Evolutionary conservation across 2,113 vertebrate genomes (phyloP).

Genomic region (Sinocyclocheilus grahami): DNA sequence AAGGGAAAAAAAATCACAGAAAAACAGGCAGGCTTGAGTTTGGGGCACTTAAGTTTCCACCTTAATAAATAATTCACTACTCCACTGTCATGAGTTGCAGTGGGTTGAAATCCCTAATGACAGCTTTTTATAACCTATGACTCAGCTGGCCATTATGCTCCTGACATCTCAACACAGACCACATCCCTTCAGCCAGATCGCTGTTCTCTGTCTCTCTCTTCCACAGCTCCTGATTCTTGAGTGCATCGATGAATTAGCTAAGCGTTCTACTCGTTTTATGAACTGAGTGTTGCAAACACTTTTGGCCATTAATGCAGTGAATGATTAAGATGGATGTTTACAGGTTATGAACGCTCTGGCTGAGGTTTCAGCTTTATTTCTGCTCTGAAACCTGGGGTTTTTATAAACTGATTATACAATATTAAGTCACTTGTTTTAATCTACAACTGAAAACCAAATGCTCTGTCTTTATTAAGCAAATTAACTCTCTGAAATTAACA

Average conservation of each 20-base stretch:
- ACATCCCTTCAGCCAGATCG: slow-evolving; percentile 67
- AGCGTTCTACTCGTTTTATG: not conserved
- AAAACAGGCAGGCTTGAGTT: slow-evolving; percentile 71
- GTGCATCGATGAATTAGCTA: slow-evolving; percentile 20
- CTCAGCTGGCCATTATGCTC: slow-evolving; percentile 75
- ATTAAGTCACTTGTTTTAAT: slow-evolving; percentile 36
- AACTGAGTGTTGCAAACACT: slow-evolving; percentile 36
- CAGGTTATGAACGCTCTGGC: slow-evolving; percentile 31
- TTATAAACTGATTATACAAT: slow-evolving; percentile 14
- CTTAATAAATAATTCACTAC: slow-evolving; percentile 79
- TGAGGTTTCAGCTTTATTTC: slow-evolving; percentile 34
- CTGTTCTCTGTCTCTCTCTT: slow-evolving; percentile 49
- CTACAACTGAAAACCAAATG: not conserved
- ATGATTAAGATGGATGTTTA: slow-evolving; percentile 31
- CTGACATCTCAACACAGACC: slow-evolving; percentile 73
- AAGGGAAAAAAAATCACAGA: slow-evolving; percentile 60
- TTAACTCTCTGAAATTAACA: not conserved
- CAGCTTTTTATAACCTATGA: slow-evolving; percentile 82
- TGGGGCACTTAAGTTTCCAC: slow-evolving; percentile 73
- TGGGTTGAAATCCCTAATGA: slow-evolving; percentile 79
- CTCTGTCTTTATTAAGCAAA: not conserved
- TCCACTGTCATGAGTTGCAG: slow-evolving; percentile 75
- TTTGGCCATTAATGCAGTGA: slow-evolving; percentile 21
- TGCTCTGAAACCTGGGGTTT: slow-evolving; percentile 14
- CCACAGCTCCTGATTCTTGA: slow-evolving; percentile 14